Percentiles rank a stretch among this genome's conserved stretches.
Conservation (phyloP, 2,113 vertebrate genomes). For the Platanista minor region DNA sequence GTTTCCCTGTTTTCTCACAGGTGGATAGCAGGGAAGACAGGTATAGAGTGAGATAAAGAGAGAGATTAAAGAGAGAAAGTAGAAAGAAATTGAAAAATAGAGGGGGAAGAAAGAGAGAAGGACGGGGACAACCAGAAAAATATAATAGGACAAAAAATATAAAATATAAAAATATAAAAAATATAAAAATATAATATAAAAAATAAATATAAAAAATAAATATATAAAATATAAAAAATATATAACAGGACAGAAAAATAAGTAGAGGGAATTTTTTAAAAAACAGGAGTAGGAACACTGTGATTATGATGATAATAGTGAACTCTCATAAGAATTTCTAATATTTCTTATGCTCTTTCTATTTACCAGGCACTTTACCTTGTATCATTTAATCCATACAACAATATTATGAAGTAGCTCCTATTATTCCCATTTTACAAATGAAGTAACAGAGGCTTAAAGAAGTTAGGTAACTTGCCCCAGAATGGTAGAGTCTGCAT, state of each 20-base stretch:
- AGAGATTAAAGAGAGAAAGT: background rate
- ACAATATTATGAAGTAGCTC: background rate
- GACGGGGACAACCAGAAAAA: background rate
- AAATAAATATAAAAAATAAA: background rate
- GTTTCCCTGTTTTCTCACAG: slow-evolving; percentile 4
- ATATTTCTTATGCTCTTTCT: background rate
- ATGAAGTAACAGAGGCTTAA: background rate
- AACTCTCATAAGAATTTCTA: background rate
- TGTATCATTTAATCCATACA: background rate
- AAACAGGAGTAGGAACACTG: background rate
- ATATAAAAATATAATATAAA: background rate
- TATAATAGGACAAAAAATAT: too few species aligned
- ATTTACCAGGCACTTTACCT: background rate
- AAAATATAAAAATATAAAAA: too few species aligned
- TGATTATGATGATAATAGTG: background rate
- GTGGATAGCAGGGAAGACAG: background rate
- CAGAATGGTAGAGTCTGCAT: background rate
- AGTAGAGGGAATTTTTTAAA: background rate
- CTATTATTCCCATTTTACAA: background rate
- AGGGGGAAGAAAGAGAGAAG: background rate
- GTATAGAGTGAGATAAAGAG: background rate
- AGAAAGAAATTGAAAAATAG: background rate
- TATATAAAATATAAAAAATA: background rate
- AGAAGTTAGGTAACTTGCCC: background rate
- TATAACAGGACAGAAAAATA: background rate